These are phyloP conservation scores for Loriculus beryllinus DNA, from an alignment of 2,797 vertebrate genomes.

Conservation along the genomic window DNA sequence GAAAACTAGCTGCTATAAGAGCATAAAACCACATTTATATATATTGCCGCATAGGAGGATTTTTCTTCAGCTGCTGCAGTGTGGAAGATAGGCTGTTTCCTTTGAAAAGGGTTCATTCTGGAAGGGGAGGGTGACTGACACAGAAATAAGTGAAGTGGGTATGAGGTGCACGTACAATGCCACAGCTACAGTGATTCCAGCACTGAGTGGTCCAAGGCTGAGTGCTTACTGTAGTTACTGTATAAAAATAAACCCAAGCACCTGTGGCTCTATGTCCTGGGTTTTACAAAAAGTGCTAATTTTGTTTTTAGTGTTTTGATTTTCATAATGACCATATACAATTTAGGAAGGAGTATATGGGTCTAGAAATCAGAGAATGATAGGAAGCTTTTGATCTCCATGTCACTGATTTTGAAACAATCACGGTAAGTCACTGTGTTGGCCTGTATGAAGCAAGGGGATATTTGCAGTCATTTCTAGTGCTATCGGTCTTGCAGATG, in stretches of 20 bases:
- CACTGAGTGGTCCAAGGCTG: background rate
- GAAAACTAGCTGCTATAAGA: slow-evolving; percentile 78
- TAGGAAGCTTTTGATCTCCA: background rate
- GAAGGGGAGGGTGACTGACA: background rate
- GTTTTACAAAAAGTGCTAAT: background rate
- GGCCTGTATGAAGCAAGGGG: background rate
- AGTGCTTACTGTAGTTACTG: background rate
- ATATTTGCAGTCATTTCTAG: background rate
- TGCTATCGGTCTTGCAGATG: background rate
- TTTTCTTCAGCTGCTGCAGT: slow-evolving; percentile 55
- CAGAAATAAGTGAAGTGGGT: slow-evolving; percentile 34
- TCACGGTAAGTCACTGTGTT: background rate
- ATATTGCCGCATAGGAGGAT: slow-evolving; percentile 51
- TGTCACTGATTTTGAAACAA: background rate
- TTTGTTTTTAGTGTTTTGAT: background rate
- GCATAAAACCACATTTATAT: slow-evolving; percentile 66
- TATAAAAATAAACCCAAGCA: background rate
- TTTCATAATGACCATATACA: background rate
- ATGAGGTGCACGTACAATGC: background rate
- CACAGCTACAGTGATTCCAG: background rate
- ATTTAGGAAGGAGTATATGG: background rate
- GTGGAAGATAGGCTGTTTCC: slow-evolving; percentile 66
- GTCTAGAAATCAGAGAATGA: background rate
- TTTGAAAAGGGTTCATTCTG: slow-evolving; percentile 43
- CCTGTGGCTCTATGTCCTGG: background rate